Evolutionary conservation across 2,888 invertebrate genomes (phyloP), one percentile per base, ranked within the genome.

Genomic region (Lasius platythorax): DNA sequence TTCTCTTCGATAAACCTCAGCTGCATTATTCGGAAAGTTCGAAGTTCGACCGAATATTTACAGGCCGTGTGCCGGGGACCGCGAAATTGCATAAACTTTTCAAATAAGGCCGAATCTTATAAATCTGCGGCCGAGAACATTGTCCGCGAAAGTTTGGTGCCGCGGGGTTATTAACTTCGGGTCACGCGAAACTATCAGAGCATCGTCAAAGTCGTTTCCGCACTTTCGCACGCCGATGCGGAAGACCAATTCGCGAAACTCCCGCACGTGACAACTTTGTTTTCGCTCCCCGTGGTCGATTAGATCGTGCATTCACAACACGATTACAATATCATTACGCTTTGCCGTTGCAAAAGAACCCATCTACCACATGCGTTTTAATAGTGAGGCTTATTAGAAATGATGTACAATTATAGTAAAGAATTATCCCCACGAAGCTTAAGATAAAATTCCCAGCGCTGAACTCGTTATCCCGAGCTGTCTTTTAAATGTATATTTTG

Each of bases 41-140:
- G 18, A 73, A 90, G 85, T 87, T 91, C 89, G 61, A 58, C 66
- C 58, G 90, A 88, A 92, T 93, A 93, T 92, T 93, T 92, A 91
- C 91, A 87, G 82, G 73, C 85, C 76, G 70, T 78, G 85, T 82
- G 86, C 56, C 89, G 70, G 79, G 28, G 74, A 28, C 75, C 87
- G 75, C 88, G 89, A 91, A 91, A 94, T 93, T 93, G 93, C 93
- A 92, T 91, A 91, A 94, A 94, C 93, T 94, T 94, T 94, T 92
- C 94, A 92, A 94, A 94, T 94, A 94, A 94, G 91, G 91, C 89
- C 87, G 85, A 89, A 91, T 90, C 87, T 91, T 90, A 92, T 92
- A 92, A 92, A 92, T 93, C 92, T 87, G 83, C 85, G 79, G 43
- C 40, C 58, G 37, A 75, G 85, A 70, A 79, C 75, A 43, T n/a